Conservation (phyloP, 2,888 invertebrate species). For the Zaprionus lineosus region DNA sequence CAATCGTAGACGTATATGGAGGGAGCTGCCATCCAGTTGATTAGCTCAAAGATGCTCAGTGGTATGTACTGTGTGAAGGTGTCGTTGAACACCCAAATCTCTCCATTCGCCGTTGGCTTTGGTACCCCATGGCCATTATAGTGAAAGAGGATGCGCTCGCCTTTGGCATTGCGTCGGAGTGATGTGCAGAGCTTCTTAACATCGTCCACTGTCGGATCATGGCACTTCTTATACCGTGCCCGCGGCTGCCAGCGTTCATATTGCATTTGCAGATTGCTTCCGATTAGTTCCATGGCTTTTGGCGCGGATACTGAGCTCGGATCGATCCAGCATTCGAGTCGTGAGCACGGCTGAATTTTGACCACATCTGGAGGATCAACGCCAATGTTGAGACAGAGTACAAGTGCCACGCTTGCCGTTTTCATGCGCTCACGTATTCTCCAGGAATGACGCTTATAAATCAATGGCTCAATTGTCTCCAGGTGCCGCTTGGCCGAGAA, state of each 20-base stretch:
- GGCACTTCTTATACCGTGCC: conserved; percentile 97
- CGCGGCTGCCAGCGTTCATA: conserved; percentile 99
- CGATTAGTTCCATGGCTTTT: conserved; percentile 96
- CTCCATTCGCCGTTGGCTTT: conserved; percentile 97
- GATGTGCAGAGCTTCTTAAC: conserved; percentile 98
- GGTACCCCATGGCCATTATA: conserved; percentile 99
- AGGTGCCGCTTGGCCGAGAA: conserved; percentile 84
- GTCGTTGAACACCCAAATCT: conserved; percentile 99
- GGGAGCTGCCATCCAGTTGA: conserved; percentile 99
- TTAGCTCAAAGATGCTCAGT: conserved; percentile 97
- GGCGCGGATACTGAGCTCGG: conserved; percentile 93
- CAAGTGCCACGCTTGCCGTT: conserved; percentile 98
- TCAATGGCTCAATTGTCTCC: conserved; percentile 87
- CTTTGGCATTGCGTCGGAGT: conserved; percentile 97
- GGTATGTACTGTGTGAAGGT: conserved; percentile 99
- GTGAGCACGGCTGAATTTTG: conserved; percentile 97
- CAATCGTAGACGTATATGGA: conserved; percentile 99
- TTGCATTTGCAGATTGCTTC: conserved; percentile 94
- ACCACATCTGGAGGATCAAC: conserved; percentile 99
- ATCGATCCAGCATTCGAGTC: conserved; percentile 98
- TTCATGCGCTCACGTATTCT: conserved; percentile 98
- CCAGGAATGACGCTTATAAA: conserved; percentile 90
- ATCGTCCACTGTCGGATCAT: conserved; percentile 99
- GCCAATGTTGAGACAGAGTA: conserved; percentile 98
- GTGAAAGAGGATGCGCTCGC: conserved; percentile 98